Percentiles rank a stretch among this genome's conserved stretches.
These are phyloP conservation scores for Tadarida brasiliensis DNA, from an alignment of 2,797 vertebrate species.

Conservation along the genomic window DNA sequence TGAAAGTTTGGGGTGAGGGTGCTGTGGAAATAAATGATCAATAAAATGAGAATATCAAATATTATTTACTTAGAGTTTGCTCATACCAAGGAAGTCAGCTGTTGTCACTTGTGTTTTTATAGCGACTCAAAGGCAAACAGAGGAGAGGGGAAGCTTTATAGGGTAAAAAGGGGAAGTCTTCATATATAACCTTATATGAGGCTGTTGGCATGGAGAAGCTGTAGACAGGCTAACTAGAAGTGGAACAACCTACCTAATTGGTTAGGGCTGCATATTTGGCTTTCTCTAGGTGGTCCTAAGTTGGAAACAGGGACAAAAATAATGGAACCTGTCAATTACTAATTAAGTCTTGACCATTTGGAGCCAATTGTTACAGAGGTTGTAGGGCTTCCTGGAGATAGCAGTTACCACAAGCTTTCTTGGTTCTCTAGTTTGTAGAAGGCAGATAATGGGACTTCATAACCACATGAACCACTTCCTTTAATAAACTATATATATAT, in stretches of 20 bases:
- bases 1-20: rapidly evolving
- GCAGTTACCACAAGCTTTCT: not conserved
- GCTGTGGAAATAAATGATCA: not conserved
- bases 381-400: not conserved
- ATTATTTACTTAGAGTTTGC: not conserved
- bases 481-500: not conserved
- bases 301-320: not conserved
- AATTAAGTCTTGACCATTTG: not conserved
- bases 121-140: not conserved
- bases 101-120: not conserved
- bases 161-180: not conserved
- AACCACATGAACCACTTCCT: not conserved
- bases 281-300: not conserved
- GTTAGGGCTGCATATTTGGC: not conserved
- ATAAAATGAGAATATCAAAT: not conserved
- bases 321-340: not conserved
- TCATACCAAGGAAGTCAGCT: not conserved
- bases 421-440: not conserved
- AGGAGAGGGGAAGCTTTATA: not conserved
- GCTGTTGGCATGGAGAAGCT: not conserved
- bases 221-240: not conserved
- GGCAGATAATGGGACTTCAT: not conserved
- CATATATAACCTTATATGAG: not conserved
- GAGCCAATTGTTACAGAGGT: not conserved
- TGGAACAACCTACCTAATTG: not conserved